Evolutionary conservation across 2,113 vertebrate species (phyloP).

Genomic region (Spea bombifrons): DNA sequence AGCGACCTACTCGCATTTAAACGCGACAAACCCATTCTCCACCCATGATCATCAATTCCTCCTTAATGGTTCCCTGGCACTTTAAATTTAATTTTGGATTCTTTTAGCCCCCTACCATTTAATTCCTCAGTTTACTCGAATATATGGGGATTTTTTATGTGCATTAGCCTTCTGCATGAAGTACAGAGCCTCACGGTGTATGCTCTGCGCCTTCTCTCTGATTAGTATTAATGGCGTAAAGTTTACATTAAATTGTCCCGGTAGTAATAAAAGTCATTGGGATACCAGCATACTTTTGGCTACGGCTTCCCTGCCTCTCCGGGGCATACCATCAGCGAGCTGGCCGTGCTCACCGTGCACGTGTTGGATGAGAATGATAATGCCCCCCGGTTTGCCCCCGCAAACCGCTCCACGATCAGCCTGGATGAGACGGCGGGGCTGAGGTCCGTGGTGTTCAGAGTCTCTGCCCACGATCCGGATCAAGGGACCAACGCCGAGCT

Average conservation of each 20-base stretch:
- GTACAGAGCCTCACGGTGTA: background rate
- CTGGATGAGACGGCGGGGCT: slow-evolving; percentile 80
- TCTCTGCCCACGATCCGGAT: slow-evolving; percentile 73
- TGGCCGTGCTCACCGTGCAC: slow-evolving; percentile 73
- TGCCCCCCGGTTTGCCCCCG: slow-evolving; percentile 67
- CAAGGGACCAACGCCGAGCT: slow-evolving; percentile 79
- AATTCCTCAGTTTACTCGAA: background rate
- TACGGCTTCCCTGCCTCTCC: slow-evolving; percentile 21
- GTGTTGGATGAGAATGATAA: slow-evolving; percentile 86
- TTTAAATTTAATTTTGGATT: no score
- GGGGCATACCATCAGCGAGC: slow-evolving; percentile 54
- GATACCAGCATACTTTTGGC: slow-evolving; percentile 6
- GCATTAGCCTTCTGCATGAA: slow-evolving; percentile 7
- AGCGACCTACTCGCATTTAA: no score
- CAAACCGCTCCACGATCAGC: slow-evolving; percentile 55
- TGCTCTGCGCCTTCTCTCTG: slow-evolving; percentile 15
- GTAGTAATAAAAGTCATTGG: slow-evolving; percentile 47
- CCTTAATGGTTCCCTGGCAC: no score
- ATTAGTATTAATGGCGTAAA: slow-evolving; percentile 43
- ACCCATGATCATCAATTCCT: no score
- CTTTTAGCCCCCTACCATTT: no score
- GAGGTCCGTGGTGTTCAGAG: slow-evolving; percentile 67
- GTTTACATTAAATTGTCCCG: slow-evolving; percentile 47
- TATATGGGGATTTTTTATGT: no score
- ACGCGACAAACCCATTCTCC: no score